Conservation (phyloP, 2,888 invertebrate species). For the Endotricha flammealis region DNA sequence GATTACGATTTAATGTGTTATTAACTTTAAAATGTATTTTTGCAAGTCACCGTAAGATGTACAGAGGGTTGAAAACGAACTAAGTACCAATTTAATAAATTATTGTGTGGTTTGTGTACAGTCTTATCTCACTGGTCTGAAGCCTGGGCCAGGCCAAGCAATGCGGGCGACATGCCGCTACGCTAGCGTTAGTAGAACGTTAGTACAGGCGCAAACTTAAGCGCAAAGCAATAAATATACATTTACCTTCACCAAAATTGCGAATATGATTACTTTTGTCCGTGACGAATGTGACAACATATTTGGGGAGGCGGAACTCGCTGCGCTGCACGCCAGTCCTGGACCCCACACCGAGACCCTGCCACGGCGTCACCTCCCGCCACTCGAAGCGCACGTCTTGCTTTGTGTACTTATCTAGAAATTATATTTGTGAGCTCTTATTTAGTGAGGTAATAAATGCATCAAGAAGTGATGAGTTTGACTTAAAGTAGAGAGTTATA, state of each 20-base stretch:
- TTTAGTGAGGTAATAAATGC: no score
- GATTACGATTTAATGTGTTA: no score
- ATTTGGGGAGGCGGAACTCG: conserved; percentile 80
- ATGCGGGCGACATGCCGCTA: conserved; percentile 46
- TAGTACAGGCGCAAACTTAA: conserved; percentile 64
- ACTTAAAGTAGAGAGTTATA: no score
- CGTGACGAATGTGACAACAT: conserved; percentile 80
- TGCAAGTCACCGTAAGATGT: no score
- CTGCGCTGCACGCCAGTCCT: conserved; percentile 67
- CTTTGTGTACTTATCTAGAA: conserved; percentile 79
- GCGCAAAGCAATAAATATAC: conserved; percentile 74
- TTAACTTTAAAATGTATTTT: no score
- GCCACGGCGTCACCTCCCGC: conserved; percentile 76
- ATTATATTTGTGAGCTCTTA: not conserved
- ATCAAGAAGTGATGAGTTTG: no score
- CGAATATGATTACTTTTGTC: conserved; percentile 79
- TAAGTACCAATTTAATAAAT: no score
- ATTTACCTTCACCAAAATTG: conserved; percentile 81
- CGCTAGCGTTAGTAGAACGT: conserved; percentile 55
- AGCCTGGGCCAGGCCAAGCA: conserved; percentile 47
- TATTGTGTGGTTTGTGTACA: not conserved
- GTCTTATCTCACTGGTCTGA: not conserved
- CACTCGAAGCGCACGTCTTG: conserved; percentile 80
- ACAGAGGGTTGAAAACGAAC: no score
- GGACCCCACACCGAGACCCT: conserved; percentile 56